Conservation (phyloP, 2,113 vertebrate species). For the Lasiurus cinereus region DNA sequence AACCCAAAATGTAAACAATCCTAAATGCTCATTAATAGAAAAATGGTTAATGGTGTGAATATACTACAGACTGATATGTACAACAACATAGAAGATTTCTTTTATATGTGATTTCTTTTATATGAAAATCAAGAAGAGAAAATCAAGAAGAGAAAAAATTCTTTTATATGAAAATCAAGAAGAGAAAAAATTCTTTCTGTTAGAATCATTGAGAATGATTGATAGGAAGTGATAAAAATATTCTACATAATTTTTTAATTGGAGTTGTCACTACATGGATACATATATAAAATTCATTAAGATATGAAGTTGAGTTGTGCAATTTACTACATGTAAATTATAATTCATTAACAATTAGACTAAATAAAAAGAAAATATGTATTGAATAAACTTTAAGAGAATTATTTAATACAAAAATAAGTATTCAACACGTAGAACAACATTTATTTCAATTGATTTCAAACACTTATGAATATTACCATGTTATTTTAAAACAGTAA, state of each 20-base stretch:
- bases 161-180: neutral
- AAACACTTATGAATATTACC: neutral
- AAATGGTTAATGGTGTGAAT: neutral
- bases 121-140: neutral
- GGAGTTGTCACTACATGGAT: neutral
- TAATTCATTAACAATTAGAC: neutral
- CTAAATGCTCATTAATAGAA: neutral
- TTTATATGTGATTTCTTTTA: too few species aligned
- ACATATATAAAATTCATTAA: neutral
- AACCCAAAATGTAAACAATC: neutral
- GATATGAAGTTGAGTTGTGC: neutral
- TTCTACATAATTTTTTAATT: neutral
- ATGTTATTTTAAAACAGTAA: conserved; percentile 34
- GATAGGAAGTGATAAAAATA: neutral
- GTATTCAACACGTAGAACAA: neutral
- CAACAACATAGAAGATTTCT: neutral
- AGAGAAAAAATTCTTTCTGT: neutral
- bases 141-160: neutral
- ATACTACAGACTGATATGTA: neutral
- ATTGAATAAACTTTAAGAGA: neutral
- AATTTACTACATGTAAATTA: neutral
- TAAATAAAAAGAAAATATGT: neutral
- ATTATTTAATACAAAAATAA: conserved; percentile 17
- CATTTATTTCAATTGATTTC: conserved; percentile 5
- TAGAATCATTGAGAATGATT: neutral